Conservation (phyloP, 2,797 vertebrate genomes). For the Poecilia gillii region DNA sequence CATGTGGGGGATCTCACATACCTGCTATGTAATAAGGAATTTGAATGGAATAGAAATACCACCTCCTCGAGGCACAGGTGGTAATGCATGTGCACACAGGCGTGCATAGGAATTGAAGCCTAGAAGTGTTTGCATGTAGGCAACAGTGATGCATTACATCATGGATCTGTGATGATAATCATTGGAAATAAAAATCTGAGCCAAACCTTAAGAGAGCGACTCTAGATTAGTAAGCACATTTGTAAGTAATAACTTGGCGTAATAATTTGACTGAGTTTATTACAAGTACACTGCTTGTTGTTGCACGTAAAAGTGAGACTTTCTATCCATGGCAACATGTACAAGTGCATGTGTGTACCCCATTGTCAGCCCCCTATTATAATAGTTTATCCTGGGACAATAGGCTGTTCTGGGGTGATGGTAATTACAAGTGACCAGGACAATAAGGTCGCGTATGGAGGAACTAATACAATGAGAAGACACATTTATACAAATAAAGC, state of each 20-base stretch:
- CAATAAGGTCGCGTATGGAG: slow-evolving; percentile 75
- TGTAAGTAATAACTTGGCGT: neutral
- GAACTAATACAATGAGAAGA: slow-evolving; percentile 78
- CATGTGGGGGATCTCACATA: slow-evolving; percentile 18
- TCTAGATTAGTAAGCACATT: neutral
- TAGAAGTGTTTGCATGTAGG: slow-evolving; percentile 28
- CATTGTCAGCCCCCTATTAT: slow-evolving; percentile 76
- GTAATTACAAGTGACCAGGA: slow-evolving; percentile 80
- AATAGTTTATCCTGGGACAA: slow-evolving; percentile 77
- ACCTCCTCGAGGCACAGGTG: slow-evolving; percentile 37
- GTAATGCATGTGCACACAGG: slow-evolving; percentile 46
- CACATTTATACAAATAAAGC: slow-evolving; percentile 77
- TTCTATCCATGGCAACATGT: slow-evolving; percentile 43
- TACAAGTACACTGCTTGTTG: slow-evolving; percentile 32
- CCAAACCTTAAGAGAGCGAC: neutral
- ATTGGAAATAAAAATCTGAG: neutral
- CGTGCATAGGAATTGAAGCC: slow-evolving; percentile 37
- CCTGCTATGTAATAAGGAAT: slow-evolving; percentile 27
- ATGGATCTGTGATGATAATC: slow-evolving; percentile 8
- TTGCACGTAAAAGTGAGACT: slow-evolving; percentile 49
- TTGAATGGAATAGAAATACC: slow-evolving; percentile 48
- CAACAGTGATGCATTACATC: slow-evolving; percentile 30
- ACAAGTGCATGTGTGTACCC: slow-evolving; percentile 38
- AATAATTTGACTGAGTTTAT: neutral
- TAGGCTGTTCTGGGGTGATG: slow-evolving; percentile 69